phyloP scores from a whole-genome alignment of 2,113 vertebrate species.

The Plecotus auritus region DNA sequence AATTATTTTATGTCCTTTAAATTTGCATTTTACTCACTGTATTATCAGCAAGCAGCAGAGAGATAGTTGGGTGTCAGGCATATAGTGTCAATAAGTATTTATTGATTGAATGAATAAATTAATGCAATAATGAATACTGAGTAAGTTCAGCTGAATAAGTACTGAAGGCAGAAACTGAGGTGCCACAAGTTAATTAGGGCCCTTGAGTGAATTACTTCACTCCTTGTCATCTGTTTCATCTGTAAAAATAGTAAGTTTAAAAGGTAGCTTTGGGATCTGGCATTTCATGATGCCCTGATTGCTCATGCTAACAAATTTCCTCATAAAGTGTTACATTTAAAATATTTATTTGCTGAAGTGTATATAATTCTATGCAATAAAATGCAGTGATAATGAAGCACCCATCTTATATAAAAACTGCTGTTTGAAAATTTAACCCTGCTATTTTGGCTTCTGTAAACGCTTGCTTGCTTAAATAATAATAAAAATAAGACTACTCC shows the following conservation, averaged over 20 bases:
- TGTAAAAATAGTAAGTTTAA: not conserved
- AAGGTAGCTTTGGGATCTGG: not conserved
- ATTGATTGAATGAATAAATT: not conserved
- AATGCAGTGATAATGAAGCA: not conserved
- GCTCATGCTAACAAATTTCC: not conserved
- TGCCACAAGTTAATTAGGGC: not conserved
- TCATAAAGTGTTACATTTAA: not conserved
- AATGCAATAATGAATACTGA: not conserved
- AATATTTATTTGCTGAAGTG: not conserved
- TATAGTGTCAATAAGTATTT: not conserved
- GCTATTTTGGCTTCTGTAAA: too few relatives aligned
- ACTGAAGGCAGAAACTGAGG: not conserved
- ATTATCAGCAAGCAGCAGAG: not conserved
- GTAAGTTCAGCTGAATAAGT: not conserved
- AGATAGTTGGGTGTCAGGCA: not conserved
- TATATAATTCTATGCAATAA: not conserved
- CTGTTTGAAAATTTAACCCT: too few relatives aligned
- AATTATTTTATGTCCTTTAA: not conserved
- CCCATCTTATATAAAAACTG: too few relatives aligned
- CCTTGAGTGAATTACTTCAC: not conserved
- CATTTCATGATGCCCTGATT: not conserved
- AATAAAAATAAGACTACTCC: too few relatives aligned
- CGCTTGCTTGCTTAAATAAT: too few relatives aligned
- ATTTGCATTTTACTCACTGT: not conserved
- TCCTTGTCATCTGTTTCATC: not conserved